Conservation (phyloP, 2,797 vertebrate genomes). For the Chrosomus eos region DNA sequence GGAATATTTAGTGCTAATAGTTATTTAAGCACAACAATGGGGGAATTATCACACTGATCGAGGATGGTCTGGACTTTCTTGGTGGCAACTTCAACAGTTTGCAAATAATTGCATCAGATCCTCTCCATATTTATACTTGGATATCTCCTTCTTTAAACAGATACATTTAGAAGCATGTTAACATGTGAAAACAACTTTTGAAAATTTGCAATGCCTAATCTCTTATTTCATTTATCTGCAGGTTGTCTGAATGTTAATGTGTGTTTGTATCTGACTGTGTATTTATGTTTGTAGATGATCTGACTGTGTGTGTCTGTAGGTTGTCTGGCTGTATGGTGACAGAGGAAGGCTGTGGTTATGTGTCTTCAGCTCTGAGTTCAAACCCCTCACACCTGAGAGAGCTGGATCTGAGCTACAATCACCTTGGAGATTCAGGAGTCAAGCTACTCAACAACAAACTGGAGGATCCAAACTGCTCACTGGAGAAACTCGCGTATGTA, state of each 20-base stretch:
- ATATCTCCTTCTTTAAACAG: too few species aligned
- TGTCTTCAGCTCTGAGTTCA: neutral
- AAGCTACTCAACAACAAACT: neutral
- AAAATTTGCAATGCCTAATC: too few species aligned
- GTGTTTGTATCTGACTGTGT: neutral
- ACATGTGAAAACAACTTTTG: too few species aligned
- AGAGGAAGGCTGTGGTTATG: neutral
- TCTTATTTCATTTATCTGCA: too few species aligned
- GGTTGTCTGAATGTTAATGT: neutral
- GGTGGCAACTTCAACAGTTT: too few species aligned
- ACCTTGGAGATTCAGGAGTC: neutral
- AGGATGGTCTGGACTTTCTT: too few species aligned
- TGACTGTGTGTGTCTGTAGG: neutral
- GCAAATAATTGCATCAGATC: too few species aligned
- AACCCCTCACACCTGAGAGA: neutral
- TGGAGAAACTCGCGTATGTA: neutral
- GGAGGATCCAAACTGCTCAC: neutral
- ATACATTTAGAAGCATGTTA: too few species aligned
- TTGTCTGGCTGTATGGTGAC: conserved; percentile 5
- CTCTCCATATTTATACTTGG: too few species aligned
- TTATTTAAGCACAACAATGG: too few species aligned
- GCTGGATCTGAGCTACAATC: neutral
- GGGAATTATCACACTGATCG: too few species aligned
- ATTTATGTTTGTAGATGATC: neutral
- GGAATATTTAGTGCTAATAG: too few species aligned